Percentiles rank a stretch among this genome's conserved stretches.
phyloP scores from a whole-genome alignment of 2,797 vertebrate species.

The Oreonectes daqikongensis region DNA sequence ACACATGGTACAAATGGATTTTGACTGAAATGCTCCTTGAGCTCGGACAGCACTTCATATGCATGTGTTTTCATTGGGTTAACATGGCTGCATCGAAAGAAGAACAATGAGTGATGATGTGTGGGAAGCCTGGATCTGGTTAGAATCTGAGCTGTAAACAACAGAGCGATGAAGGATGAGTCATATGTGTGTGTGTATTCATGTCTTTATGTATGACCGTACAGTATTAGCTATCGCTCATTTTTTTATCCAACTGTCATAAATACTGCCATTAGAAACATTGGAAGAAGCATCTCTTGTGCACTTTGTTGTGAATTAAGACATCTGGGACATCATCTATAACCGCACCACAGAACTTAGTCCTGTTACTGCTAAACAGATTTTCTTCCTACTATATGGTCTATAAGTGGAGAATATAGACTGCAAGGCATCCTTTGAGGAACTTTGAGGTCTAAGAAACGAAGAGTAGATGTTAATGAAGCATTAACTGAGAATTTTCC shows the following conservation, averaged over 20 bases:
- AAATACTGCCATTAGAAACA: not conserved
- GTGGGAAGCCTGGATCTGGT: slow-evolving; percentile 44
- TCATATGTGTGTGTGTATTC: slow-evolving; percentile 8
- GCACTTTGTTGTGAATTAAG: not conserved
- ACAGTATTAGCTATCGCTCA: not conserved
- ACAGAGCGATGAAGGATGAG: slow-evolving; percentile 17
- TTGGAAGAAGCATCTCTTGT: not conserved
- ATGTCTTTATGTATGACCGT: slow-evolving; percentile 1
- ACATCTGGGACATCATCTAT: slow-evolving; percentile 1
- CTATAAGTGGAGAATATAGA: not conserved
- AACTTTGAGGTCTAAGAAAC: not conserved
- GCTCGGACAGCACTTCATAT: slow-evolving; percentile 25
- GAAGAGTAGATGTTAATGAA: slow-evolving; percentile 30
- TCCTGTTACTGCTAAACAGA: no score
- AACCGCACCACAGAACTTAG: not conserved
- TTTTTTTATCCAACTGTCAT: slow-evolving; percentile 1
- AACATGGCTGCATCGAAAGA: slow-evolving; percentile 29
- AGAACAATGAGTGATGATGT: slow-evolving; percentile 44
- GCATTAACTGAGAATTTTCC: slow-evolving; percentile 5
- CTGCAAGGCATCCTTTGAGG: not conserved
- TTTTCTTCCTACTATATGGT: not conserved
- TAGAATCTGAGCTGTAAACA: slow-evolving; percentile 47
- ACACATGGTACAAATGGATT: not conserved
- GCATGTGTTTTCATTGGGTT: slow-evolving; percentile 27
- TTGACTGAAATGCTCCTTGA: slow-evolving; percentile 6